Percentiles rank a stretch among this genome's conserved stretches.
These are phyloP conservation scores for Brachionus angularis DNA, from an alignment of 1,140 invertebrate species.

Conservation along the genomic window DNA sequence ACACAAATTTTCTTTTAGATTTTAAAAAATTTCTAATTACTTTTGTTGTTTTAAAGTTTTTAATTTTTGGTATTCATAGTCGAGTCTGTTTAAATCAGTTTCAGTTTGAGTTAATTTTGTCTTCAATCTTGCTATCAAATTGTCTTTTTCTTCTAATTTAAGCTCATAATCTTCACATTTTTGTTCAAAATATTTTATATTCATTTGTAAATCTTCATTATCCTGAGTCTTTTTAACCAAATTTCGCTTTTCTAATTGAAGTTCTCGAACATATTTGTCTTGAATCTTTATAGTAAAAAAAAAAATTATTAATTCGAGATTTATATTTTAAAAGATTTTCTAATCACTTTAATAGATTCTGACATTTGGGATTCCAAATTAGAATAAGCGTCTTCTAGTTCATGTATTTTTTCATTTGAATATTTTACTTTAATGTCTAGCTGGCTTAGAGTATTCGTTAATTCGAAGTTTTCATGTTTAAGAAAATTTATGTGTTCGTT, in stretches of 20 bases:
- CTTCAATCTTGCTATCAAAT: conserved; percentile 8
- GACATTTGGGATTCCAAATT: conserved; percentile 15
- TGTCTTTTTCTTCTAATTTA: conserved; percentile 33
- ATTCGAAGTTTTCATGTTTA: conserved; percentile 35
- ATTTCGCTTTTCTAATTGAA: conserved; percentile 21
- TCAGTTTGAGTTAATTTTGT: conserved; percentile 9
- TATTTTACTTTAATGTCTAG: conserved; percentile 14
- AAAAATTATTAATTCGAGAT: background rate
- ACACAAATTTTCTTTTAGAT: too few species aligned
- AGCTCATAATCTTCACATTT: conserved; percentile 37
- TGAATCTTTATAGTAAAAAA: background rate
- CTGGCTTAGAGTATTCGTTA: conserved; percentile 8
- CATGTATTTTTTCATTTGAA: conserved; percentile 20
- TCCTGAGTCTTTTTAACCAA: conserved; percentile 23
- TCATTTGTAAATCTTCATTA: conserved; percentile 40
- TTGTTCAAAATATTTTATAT: conserved; percentile 33
- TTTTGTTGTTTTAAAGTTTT: background rate
- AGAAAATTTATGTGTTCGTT: conserved; percentile 25
- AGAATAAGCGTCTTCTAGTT: conserved; percentile 4
- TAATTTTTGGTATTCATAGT: conserved; percentile 26
- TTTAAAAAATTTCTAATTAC: too few species aligned
- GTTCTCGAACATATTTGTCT: conserved; percentile 35
- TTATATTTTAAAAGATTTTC: background rate
- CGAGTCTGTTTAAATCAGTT: conserved; percentile 7
- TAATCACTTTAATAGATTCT: conserved; percentile 26